Evolutionary conservation across 1,140 invertebrate species (phyloP).

Genomic region (Paraescarpia echinospica): DNA sequence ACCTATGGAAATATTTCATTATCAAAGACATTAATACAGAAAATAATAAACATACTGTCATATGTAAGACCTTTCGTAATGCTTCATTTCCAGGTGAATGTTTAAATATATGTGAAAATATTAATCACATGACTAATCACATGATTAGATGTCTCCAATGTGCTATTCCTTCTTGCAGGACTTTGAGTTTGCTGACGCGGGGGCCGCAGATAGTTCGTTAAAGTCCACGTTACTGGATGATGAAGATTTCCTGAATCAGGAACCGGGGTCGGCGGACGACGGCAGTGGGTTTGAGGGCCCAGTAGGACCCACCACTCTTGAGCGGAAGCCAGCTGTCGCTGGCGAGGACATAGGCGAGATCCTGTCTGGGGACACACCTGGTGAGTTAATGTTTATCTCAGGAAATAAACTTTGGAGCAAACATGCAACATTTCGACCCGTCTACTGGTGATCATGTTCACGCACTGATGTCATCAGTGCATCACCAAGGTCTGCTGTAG

Average conservation of each 20-base stretch:
- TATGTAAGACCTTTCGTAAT: not conserved
- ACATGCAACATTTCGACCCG: too few species aligned
- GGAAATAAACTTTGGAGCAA: too few species aligned
- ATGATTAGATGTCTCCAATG: not conserved
- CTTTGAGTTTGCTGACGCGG: not conserved
- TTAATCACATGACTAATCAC: not conserved
- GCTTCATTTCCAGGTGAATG: not conserved
- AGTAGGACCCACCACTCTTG: not conserved
- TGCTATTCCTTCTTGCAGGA: not conserved
- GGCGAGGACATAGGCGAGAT: too few species aligned
- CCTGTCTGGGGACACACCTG: not conserved
- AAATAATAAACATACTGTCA: not conserved
- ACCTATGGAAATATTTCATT: too few species aligned
- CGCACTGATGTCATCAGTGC: too few species aligned
- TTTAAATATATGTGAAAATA: not conserved
- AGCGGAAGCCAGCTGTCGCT: not conserved
- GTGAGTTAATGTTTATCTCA: not conserved
- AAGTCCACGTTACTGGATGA: not conserved
- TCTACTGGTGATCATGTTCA: too few species aligned
- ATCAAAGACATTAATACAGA: not conserved
- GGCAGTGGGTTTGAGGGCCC: not conserved
- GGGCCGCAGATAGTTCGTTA: not conserved
- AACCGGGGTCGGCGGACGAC: not conserved
- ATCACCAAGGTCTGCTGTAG: too few species aligned
- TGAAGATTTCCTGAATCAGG: conserved; percentile 5